Evolutionary conservation across 2,888 invertebrate genomes (phyloP).

Genomic region (Nowickia ferox): DNA sequence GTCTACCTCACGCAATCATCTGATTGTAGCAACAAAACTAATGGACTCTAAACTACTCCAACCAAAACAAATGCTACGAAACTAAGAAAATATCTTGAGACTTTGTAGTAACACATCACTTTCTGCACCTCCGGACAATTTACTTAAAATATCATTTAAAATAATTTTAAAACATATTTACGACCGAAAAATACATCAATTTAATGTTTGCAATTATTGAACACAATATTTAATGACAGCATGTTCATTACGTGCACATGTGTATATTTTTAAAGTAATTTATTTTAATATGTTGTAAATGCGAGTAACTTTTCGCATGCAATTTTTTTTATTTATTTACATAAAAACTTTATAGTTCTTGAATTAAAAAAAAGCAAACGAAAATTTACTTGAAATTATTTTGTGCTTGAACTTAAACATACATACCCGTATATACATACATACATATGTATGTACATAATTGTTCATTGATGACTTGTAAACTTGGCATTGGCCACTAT

Average conservation of each 20-base stretch:
- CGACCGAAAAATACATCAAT: too few species aligned
- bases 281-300: constrained; percentile 33
- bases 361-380: not conserved
- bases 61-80: too few species aligned
- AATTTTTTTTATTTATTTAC: constrained; percentile 23
- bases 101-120: too few species aligned
- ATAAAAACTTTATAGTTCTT: constrained; percentile 50
- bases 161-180: too few species aligned
- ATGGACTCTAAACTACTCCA: too few species aligned
- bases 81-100: too few species aligned
- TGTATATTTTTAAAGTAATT: constrained; percentile 1
- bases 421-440: too few species aligned
- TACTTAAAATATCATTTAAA: too few species aligned
- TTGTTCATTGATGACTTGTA: constrained; percentile 40
- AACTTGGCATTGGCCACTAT: constrained; percentile 53
- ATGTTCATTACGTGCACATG: not conserved
- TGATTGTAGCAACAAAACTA: too few species aligned
- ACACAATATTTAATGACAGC: constrained; percentile 10
- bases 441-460: not conserved
- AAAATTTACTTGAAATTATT: not conserved
- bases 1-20: too few species aligned
- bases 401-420: constrained; percentile 46
- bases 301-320: not conserved
- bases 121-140: too few species aligned
- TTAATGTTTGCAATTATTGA: not conserved